Percentiles rank a stretch among this genome's conserved stretches.
These are phyloP conservation scores for Colistium nudipinnis DNA, from an alignment of 2,113 vertebrate genomes.

Conservation along the genomic window DNA sequence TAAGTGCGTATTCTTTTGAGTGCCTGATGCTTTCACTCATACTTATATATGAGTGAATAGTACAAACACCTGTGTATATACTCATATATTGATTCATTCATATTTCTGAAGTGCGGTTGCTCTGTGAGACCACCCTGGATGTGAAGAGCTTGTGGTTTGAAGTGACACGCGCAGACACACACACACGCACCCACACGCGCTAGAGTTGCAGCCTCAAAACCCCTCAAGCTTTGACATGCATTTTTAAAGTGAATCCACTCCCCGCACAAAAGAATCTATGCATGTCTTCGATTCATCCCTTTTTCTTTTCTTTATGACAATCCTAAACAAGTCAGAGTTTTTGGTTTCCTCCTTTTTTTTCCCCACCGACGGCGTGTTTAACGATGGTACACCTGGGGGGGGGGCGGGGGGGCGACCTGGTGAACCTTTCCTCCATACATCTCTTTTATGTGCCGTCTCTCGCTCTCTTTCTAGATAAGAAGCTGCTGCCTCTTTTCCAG, in stretches of 20 bases:
- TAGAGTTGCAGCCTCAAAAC: constrained; percentile 20
- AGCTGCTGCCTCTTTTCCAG: constrained; percentile 88
- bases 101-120: not conserved
- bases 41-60: too few species aligned
- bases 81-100: too few species aligned
- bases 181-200: constrained; percentile 13
- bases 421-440: constrained; percentile 40
- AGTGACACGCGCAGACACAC: constrained; percentile 12
- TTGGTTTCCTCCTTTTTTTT: not conserved
- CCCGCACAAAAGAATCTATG: constrained; percentile 37
- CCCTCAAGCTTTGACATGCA: constrained; percentile 24
- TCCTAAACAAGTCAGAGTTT: constrained; percentile 25
- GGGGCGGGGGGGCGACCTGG: too few species aligned
- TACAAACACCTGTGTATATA: too few species aligned
- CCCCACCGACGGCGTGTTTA: constrained; percentile 16
- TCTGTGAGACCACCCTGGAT: not conserved
- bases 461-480: constrained; percentile 81
- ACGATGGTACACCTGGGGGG: constrained; percentile 34
- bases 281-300: constrained; percentile 12
- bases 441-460: constrained; percentile 36
- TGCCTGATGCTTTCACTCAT: too few species aligned
- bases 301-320: constrained; percentile 27
- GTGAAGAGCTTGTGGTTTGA: not conserved
- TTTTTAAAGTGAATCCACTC: constrained; percentile 47
- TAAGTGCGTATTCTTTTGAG: too few species aligned